These are phyloP conservation scores for Agraylea sexmaculata DNA, from an alignment of 1,140 invertebrate species.

Conservation along the genomic window DNA sequence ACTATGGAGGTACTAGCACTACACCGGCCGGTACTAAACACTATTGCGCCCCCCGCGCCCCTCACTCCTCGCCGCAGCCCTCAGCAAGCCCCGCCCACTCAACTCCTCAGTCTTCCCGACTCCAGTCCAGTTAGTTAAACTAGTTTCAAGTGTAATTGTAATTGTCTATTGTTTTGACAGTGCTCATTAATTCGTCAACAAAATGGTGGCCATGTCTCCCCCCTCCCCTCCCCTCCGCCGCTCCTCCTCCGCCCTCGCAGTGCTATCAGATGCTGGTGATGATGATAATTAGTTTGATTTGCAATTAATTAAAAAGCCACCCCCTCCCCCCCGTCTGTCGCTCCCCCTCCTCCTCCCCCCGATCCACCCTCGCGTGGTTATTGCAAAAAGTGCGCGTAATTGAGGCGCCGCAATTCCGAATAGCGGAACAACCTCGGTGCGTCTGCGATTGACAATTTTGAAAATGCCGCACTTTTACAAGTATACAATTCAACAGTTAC, in stretches of 20 bases:
- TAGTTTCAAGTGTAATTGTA: constrained; percentile 15
- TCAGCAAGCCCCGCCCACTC: too few species aligned
- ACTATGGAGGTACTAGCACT: constrained; percentile 57
- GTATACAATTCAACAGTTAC: too few species aligned
- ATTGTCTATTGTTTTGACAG: constrained; percentile 18
- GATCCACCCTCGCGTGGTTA: constrained; percentile 2
- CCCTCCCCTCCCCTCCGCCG: background rate
- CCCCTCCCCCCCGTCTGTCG: background rate
- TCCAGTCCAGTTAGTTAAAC: constrained; percentile 9
- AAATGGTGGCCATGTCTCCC: constrained; percentile 46
- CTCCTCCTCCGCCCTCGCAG: background rate
- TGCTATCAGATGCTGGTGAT: background rate
- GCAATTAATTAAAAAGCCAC: background rate
- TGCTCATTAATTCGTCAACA: constrained; percentile 49
- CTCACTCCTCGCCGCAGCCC: too few species aligned
- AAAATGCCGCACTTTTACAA: too few species aligned
- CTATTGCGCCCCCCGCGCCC: constrained; percentile 11
- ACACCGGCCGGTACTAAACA: constrained; percentile 29
- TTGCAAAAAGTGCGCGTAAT: too few species aligned
- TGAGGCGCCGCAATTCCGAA: too few species aligned
- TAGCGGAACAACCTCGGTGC: too few species aligned
- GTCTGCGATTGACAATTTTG: too few species aligned
- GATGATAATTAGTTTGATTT: background rate
- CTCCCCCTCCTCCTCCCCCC: background rate
- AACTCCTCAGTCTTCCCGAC: too few species aligned